A percentile compares a stretch with the other conserved stretches of the same genome.
These are phyloP conservation scores for Lithosia quadra DNA, from an alignment of 2,888 invertebrate species.

Conservation along the genomic window DNA sequence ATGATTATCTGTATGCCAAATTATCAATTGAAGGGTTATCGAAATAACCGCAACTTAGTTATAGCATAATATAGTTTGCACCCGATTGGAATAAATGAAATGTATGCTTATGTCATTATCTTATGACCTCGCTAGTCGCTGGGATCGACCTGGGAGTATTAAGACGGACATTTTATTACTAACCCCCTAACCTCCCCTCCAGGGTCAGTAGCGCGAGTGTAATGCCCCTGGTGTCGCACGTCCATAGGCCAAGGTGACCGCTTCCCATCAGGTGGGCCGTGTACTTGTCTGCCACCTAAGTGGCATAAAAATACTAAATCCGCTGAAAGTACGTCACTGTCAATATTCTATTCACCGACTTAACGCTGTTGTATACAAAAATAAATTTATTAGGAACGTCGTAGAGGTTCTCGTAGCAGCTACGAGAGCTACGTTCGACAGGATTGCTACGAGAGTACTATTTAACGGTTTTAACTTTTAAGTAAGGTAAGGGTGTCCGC, in stretches of 20 bases:
- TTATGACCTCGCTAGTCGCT: no score
- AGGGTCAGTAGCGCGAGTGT: no score
- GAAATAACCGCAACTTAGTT: neutral
- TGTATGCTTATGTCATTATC: neutral
- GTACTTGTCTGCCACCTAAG: no score
- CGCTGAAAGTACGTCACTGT: no score
- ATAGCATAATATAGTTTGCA: neutral
- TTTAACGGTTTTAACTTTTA: neutral
- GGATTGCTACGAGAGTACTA: neutral
- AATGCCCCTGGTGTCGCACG: no score
- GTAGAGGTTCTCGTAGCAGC: neutral
- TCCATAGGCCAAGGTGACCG: no score
- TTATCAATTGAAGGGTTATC: conserved; percentile 1
- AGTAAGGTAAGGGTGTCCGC: neutral
- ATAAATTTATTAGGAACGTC: neutral
- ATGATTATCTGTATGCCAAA: neutral
- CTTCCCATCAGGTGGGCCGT: no score
- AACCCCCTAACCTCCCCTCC: no score
- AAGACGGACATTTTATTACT: no score
- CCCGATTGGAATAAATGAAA: neutral
- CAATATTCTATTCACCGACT: no score
- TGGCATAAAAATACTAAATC: no score
- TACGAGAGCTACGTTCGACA: neutral
- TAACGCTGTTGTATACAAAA: neutral
- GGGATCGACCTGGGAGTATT: no score